Base-by-base conservation (phyloP, 2,888 invertebrate species). In the Calameuta idolon region DNA sequence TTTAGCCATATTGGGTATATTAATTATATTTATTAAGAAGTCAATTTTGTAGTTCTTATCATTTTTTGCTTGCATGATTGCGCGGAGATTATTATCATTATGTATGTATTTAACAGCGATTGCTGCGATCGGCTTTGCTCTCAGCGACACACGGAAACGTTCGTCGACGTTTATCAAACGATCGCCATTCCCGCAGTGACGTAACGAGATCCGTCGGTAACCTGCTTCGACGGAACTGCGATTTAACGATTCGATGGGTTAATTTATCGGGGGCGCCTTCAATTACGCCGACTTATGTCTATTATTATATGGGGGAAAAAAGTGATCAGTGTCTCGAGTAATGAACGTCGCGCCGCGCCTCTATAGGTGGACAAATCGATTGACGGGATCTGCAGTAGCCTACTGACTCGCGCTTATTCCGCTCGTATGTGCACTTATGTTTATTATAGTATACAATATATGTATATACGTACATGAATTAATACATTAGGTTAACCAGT, bases 271-370 rank as follows among this genome's bases (percentile, higher is more conserved):
- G 40, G 75, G 69, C 69, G 75, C 69, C 77, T 77, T 74, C 77
- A 77, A 77, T 77, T 77, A 77, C 77, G 75, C 15, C 23, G 69
- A 75, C 77, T 77, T 69, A 71, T 75, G 77, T 77, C 77, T 77
- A 75, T 77, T 77, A 77, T 77, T 77, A 71, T 77, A 69, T 33
- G 15, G 77, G 68, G 68, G 74, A 74, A 77, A 77, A 75, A 77
- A 77, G 69, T 75, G 77, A 77, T 77, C 69, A 69, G 75, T 40
- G 55, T 40, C 75, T 77, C 75, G 77, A 69, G 34, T 77, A 77
- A 77, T 75, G 75, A 77, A 69, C 69, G 75, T 74, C 77, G 77
- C 77, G 74, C 77, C 77, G 69, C 75, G 75, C 55, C 55, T 55
- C 55, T 55, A 9, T 55, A 55, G 75, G 71, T 73, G 77, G 77